Evolutionary conservation across 2,797 vertebrate genomes (phyloP).

Genomic region (Acanthurus leucopareius): DNA sequence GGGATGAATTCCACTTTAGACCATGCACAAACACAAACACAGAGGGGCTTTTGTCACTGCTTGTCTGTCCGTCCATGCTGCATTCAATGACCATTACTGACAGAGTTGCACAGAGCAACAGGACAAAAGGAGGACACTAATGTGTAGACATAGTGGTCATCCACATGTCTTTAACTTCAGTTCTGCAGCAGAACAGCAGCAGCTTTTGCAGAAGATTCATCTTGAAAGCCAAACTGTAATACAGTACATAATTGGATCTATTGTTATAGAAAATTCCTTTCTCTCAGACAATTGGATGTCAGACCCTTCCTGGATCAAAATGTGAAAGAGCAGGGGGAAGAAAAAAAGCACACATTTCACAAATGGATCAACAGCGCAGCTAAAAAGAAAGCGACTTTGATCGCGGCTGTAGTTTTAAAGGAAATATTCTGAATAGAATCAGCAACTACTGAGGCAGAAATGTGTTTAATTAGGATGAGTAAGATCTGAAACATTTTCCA

Average conservation of each 20-base stretch:
- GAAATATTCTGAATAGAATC: constrained; percentile 53
- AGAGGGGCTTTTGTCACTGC: constrained; percentile 23
- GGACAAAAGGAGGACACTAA: constrained; percentile 55
- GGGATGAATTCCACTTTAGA: constrained; percentile 49
- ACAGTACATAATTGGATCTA: constrained; percentile 63
- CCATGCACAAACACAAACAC: constrained; percentile 3
- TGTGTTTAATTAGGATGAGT: constrained; percentile 72
- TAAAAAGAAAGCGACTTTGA: constrained; percentile 59
- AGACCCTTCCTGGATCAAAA: constrained; percentile 59
- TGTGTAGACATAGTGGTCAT: constrained; percentile 36
- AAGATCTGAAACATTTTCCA: constrained; percentile 64
- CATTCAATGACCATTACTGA: constrained; percentile 62
- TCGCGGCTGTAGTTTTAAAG: constrained; percentile 50
- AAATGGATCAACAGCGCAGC: constrained; percentile 60
- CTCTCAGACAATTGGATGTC: constrained; percentile 63
- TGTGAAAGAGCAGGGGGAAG: constrained; percentile 23
- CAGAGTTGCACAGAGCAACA: constrained; percentile 44
- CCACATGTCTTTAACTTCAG: constrained; percentile 39
- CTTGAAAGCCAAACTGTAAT: constrained; percentile 58
- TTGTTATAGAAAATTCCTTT: constrained; percentile 62
- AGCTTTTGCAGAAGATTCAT: constrained; percentile 51
- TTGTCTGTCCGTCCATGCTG: constrained; percentile 49
- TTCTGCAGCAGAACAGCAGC: constrained; percentile 44
- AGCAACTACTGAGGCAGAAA: constrained; percentile 54
- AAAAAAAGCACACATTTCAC: constrained; percentile 50